A percentile compares a stretch with the other conserved stretches of the same genome.
Conservation (phyloP, 2,113 vertebrate species). For the Scortum barcoo region DNA sequence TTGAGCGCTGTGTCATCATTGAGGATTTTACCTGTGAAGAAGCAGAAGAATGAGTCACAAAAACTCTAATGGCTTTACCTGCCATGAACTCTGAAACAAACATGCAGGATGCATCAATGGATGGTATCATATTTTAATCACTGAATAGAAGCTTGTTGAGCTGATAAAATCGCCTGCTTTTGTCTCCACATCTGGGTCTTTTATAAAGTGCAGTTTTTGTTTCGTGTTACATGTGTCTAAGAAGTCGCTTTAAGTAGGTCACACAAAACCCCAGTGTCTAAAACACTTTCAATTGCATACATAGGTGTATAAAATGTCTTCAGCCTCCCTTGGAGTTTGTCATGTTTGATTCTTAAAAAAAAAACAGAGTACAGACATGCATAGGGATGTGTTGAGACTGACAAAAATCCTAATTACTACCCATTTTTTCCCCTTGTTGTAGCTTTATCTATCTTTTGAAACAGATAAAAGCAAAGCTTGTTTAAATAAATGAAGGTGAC, state of each 20-base stretch:
- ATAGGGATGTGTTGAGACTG: not conserved
- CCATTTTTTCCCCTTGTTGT: not conserved
- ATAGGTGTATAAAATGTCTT: not conserved
- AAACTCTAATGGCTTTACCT: not conserved
- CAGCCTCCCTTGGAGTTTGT: not conserved
- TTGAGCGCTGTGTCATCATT: conserved; percentile 94
- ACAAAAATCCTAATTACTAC: not conserved
- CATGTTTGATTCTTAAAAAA: not conserved
- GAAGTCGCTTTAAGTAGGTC: not conserved
- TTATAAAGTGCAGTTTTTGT: conserved; percentile 19
- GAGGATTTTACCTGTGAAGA: conserved; percentile 93
- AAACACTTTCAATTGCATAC: not conserved
- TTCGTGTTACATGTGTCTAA: not conserved
- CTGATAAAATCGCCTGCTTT: not conserved
- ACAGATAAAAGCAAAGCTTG: not conserved
- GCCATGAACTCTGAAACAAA: not conserved
- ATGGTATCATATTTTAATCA: conserved; percentile 10
- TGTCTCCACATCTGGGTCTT: conserved; percentile 19
- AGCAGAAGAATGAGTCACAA: conserved; percentile 36
- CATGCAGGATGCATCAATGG: conserved; percentile 5
- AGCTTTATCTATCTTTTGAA: not conserved
- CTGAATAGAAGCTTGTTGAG: not conserved
- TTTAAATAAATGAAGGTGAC: not conserved
- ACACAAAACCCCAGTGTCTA: not conserved
- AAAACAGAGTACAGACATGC: not conserved